Base-by-base conservation (phyloP, 2,797 vertebrate genomes). In the Tragelaphus oryx region DNA sequence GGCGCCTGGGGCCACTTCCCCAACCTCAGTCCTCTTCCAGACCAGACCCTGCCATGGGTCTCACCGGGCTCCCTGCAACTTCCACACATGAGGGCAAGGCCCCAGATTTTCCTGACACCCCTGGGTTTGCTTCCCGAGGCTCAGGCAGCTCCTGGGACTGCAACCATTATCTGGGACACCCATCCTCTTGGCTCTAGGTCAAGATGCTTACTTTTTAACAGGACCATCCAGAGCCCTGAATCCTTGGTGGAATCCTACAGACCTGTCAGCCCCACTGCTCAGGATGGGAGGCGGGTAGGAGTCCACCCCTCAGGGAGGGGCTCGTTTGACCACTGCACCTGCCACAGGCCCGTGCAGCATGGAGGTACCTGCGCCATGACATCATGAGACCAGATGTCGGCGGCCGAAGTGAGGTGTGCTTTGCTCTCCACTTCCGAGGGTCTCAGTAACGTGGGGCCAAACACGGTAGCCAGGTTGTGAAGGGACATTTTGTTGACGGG, bases 401-500 rank as follows among this genome's bases (percentile, higher is more conserved):
- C 99, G 44, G 99, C 99, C 18, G 99, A 98, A 5, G 99, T 99
- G 98, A 99, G 98, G 96, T 99, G 99, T 41, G 97, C 98, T 98
- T 99, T 99, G 98, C 90, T 99, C 97, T 99, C 99, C 2, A 98
- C 98, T 98, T 99, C 99, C 0, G 99, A 99, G 30, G 99, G 99
- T 98, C 99, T 99, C 98, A 99, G 98, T 98, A 99, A 99, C 79
- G 99, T 99, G 7, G 99, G 99, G 89, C 99, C 99, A 4, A 99
- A 99, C 97, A 99, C 99, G 0, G 99, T 99, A 96, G 99, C 99
- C 99, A 99, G 98, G 97, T 99, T 99, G 97, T 99, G 99, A 94
- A 99, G 99, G 62, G 99, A 99, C 99, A 99, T 99, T 98, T 99
- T 99, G 98, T 99, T 99, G 98, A 99, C 89, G 22, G 99, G 99